A percentile compares a stretch with the other conserved stretches of the same genome.
phyloP scores from a whole-genome alignment of 1,140 invertebrate genomes.

The Atta cephalotes region DNA sequence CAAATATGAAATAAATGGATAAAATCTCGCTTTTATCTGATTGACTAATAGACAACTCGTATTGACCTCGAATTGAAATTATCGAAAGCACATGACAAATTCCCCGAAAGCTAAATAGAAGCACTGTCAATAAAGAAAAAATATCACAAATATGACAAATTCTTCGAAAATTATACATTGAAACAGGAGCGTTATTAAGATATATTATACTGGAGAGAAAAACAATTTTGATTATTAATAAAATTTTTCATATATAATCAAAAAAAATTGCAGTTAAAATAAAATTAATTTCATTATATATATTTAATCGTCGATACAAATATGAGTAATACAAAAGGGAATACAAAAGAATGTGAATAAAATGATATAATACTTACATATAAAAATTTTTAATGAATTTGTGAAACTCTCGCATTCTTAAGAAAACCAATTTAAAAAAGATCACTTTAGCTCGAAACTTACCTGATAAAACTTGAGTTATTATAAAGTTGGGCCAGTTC shows the following conservation, averaged over 20 bases:
- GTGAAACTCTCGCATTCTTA: background rate
- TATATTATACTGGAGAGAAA: no score
- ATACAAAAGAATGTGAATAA: background rate
- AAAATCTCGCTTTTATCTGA: background rate
- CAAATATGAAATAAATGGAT: background rate
- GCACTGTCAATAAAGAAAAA: no score
- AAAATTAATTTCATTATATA: slow-evolving; percentile 1
- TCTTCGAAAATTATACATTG: no score
- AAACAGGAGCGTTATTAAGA: no score
- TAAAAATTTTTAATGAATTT: slow-evolving; percentile 4
- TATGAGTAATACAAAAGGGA: background rate
- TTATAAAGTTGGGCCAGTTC: background rate
- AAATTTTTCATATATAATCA: background rate
- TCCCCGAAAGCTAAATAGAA: background rate
- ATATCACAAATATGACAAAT: no score
- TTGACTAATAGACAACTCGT: background rate
- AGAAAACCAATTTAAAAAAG: background rate
- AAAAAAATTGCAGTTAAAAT: background rate
- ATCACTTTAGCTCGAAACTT: background rate
- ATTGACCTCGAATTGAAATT: background rate
- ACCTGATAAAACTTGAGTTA: background rate
- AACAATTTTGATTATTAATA: background rate
- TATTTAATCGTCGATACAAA: background rate
- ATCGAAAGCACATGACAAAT: background rate
- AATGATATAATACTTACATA: background rate